Conservation (phyloP, 2,797 vertebrate species). For the Sebastes hopkinsi region DNA sequence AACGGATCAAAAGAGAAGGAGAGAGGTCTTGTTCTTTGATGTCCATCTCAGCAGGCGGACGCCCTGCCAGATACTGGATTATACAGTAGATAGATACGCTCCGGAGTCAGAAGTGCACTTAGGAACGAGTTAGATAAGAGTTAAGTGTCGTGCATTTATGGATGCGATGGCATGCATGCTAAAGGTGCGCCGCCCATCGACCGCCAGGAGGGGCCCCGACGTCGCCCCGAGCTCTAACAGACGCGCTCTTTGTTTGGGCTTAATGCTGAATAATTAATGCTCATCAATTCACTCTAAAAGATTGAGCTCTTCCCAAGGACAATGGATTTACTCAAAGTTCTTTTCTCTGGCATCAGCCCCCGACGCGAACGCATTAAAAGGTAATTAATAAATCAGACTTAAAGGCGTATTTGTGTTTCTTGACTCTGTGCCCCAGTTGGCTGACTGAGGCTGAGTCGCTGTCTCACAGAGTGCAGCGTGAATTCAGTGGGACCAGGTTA, state of each 20-base stretch:
- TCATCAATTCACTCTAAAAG: constrained; percentile 53
- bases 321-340: constrained; percentile 52
- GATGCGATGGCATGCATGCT: constrained; percentile 26
- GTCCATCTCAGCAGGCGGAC: constrained; percentile 9
- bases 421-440: background rate
- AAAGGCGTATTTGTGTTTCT: constrained; percentile 25
- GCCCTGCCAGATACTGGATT: background rate
- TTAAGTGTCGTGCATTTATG: constrained; percentile 40
- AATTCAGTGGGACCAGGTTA: background rate
- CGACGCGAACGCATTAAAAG: constrained; percentile 50
- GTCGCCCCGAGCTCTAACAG: background rate
- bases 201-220: constrained; percentile 7
- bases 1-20: background rate
- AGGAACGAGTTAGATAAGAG: constrained; percentile 3
- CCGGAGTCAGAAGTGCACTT: constrained; percentile 31
- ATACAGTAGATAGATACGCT: background rate
- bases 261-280: constrained; percentile 69
- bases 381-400: constrained; percentile 58
- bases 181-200: constrained; percentile 17
- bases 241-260: constrained; percentile 34
- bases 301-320: constrained; percentile 57
- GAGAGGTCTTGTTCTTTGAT: constrained; percentile 1
- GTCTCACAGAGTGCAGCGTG: background rate
- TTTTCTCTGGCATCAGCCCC: constrained; percentile 24
- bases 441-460: background rate